A percentile compares a stretch with the other conserved stretches of the same genome.
phyloP scores from a whole-genome alignment of 2,113 vertebrate species.

The Acanthochromis polyacanthus region DNA sequence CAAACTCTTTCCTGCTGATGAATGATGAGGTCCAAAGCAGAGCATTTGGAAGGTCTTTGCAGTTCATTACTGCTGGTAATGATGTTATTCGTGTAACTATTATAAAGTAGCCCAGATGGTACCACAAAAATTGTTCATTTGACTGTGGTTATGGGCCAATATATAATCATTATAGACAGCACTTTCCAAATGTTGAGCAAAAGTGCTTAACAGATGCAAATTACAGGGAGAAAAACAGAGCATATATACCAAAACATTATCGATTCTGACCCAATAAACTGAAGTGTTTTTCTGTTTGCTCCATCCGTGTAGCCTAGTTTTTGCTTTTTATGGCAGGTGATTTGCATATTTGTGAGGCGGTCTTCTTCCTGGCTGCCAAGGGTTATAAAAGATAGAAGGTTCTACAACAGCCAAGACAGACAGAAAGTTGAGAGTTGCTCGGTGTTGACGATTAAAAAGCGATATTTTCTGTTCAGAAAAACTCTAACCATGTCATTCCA shows the following conservation, averaged over 20 bases:
- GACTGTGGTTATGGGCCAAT: background rate
- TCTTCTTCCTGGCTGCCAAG: constrained; percentile 26
- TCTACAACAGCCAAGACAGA: constrained; percentile 30
- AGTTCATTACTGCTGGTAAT: background rate
- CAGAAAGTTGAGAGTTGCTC: rapidly evolving
- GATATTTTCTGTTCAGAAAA: background rate
- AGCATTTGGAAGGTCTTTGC: background rate
- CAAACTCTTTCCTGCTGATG: no score
- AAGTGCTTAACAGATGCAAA: background rate
- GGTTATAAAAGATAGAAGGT: constrained; percentile 64
- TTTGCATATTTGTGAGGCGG: constrained; percentile 22
- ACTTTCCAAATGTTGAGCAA: background rate
- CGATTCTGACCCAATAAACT: background rate
- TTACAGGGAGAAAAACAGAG: background rate
- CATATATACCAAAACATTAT: background rate
- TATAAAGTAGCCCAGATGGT: background rate
- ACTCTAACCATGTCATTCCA: constrained; percentile 77
- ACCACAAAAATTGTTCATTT: background rate
- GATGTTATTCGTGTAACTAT: background rate
- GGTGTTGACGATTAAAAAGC: background rate
- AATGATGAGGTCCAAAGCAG: no score
- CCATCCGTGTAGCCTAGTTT: background rate
- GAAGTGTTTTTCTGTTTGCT: constrained; percentile 28
- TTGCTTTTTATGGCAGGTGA: constrained; percentile 25
- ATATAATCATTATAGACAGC: background rate